phyloP scores from a whole-genome alignment of 2,888 invertebrate genomes.

The Heterodera filipjevi region DNA sequence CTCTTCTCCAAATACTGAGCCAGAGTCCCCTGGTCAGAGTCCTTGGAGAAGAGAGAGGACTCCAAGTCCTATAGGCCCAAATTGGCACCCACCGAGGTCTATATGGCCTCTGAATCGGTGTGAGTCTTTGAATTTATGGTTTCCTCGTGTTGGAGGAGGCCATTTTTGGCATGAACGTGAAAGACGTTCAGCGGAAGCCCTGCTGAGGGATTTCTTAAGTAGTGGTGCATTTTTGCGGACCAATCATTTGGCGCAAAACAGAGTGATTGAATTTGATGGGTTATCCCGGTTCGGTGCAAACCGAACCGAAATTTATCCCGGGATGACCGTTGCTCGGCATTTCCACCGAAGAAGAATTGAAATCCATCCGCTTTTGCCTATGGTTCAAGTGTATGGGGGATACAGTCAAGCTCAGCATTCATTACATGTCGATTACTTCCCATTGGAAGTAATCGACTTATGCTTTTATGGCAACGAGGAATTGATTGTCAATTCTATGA shows the following conservation, averaged over 20 bases:
- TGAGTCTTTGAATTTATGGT: neutral
- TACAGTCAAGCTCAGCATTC: neutral
- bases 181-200: neutral
- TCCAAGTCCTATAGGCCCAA: too few relatives aligned
- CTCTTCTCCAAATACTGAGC: too few relatives aligned
- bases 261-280: neutral
- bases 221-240: neutral
- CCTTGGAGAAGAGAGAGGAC: too few relatives aligned
- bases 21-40: too few relatives aligned
- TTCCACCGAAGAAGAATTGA: neutral
- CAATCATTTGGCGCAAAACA: neutral
- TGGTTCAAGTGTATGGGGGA: neutral
- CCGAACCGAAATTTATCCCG: neutral
- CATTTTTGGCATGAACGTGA: neutral
- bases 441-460: neutral
- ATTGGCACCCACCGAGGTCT: too few relatives aligned
- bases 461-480: neutral
- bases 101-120: too few relatives aligned
- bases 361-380: neutral
- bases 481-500: neutral
- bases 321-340: neutral
- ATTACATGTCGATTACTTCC: neutral
- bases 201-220: neutral
- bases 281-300: neutral
- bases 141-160: neutral